Base-by-base conservation (phyloP, 2,888 invertebrate genomes). In the Caenorhabditis sulstoni region DNA sequence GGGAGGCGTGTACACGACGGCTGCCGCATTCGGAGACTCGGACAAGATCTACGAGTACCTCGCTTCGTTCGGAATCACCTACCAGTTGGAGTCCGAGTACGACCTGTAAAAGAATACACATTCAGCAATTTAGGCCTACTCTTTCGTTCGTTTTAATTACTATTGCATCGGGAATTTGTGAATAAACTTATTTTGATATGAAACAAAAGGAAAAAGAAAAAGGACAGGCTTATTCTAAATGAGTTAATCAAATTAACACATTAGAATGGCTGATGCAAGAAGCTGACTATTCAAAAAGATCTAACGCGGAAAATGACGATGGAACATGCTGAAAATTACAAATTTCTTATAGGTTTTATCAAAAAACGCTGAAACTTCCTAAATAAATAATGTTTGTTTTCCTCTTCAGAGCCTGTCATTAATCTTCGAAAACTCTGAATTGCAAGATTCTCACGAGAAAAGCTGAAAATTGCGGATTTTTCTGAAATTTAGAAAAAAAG, bases 1-100 rank as follows among this genome's bases (percentile, higher is more conserved):
- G 11, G 95, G 95, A 41, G 97, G 97, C 12, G 96, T 97, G 1
- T 92, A 94, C 73, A 93, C 96, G 0, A 95, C 97, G 0, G 94
- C 94, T 12, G 81, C 88, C 29, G 96, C 95, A 0, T 97, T 97
- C 92, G 92, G 92, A 0, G 93, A 95, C 81, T 29, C 29, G 29
- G 96, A 97, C 0, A 93, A 93, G 29, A 92, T 96, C 22, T 93
- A 96, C 77, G 92, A 94, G 39, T 93, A 94, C 80, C 92, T 97
- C 20, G 92, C 93, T 70, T 93, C 94, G 59, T 93, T 94, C 90
- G 94, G 94, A 61, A 81, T 92, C 49, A 83, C 81, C 18, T 84
- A 73, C 55, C 79, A 79, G 61, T 29, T 79, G 23, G 79, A 76
- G 45, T 58, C 79, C 1, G 81, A 78, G 59, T 64, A 61, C 47